Base-by-base conservation (phyloP, 2,888 invertebrate genomes). In the Pyrrhosoma nymphula region DNA sequence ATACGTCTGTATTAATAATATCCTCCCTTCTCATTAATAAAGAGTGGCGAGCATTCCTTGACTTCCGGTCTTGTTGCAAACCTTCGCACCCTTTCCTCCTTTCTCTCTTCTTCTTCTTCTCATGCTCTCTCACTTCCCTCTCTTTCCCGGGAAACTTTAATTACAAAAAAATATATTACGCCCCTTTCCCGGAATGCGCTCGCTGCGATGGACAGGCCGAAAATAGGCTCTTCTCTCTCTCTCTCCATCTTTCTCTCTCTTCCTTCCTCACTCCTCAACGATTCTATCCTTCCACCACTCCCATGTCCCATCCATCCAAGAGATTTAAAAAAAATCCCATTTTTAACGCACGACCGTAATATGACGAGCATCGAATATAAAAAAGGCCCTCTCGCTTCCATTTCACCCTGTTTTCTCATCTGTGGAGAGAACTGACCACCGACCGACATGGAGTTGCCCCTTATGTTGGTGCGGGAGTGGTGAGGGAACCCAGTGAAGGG, bases 261-360 rank as follows among this genome's bases (percentile, higher is more conserved):
- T n/a, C n/a, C n/a, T n/a, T n/a, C n/a, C n/a, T n/a, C n/a, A n/a
- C n/a, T n/a, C n/a, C n/a, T n/a, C n/a, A 30, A 35, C 82, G 14
- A 47, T 47, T 8, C 47, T 47, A 2, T 47, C 8, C 47, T 47
- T 47, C 47, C 8, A 4, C 47, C 2, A 47, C 47, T 47, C n/a
- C n/a, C 47, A 47, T 47, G 10, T 35, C 30, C 12, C 30, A 82
- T 82, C 18, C 82, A 10, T 35, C 82, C 35, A 16, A n/a, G 14
- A 82, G 30, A 30, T 35, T 69, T 35, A 16, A 16, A 82, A 69
- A 69, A 69, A 82, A 82, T 35, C 82, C 82, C 82, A 82, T 82
- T 82, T 82, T 82, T 82, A 82, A 82, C 82, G 82, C 82, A 82
- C 82, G 82, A 30, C 82, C 82, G 1, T 35, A 82, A 26, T 82